Conservation (phyloP, 2,888 invertebrate genomes). For the Nemotelus pantherinus region DNA sequence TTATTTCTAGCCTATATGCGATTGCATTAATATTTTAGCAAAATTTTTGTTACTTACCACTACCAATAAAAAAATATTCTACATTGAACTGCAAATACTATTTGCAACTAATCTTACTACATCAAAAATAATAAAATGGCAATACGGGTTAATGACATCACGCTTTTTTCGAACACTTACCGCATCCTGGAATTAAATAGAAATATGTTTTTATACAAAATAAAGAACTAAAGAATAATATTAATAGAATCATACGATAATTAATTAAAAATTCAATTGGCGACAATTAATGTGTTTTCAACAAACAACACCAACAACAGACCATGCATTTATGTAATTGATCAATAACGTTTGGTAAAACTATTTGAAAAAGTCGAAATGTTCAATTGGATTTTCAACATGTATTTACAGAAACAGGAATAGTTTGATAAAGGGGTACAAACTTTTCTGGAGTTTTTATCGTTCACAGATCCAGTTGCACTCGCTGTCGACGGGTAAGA, state of each 20-base stretch:
- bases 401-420: slow-evolving; percentile 9
- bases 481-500: slow-evolving; percentile 62
- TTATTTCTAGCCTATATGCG: not conserved
- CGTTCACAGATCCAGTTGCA: slow-evolving; percentile 67
- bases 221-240: slow-evolving; percentile 48
- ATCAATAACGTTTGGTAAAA: slow-evolving; percentile 44
- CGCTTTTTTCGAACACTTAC: slow-evolving; percentile 58
- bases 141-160: slow-evolving; percentile 37
- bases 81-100: slow-evolving; percentile 36
- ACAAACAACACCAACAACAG: slow-evolving; percentile 30
- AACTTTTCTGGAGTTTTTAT: slow-evolving; percentile 81
- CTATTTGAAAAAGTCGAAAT: not conserved
- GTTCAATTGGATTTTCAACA: not conserved
- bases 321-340: slow-evolving; percentile 46
- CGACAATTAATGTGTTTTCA: slow-evolving; percentile 30
- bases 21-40: not conserved
- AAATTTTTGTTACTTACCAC: slow-evolving; percentile 35
- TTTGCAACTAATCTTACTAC: slow-evolving; percentile 34
- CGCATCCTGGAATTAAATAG: slow-evolving; percentile 66
- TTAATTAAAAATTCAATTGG: slow-evolving; percentile 51
- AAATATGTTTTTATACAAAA: slow-evolving; percentile 54
- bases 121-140: slow-evolving; percentile 32
- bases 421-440: slow-evolving; percentile 54
- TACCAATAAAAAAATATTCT: slow-evolving; percentile 21
- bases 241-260: slow-evolving; percentile 53